Conservation (phyloP, 2,113 vertebrate genomes). For the Sceloporus tristichus region DNA sequence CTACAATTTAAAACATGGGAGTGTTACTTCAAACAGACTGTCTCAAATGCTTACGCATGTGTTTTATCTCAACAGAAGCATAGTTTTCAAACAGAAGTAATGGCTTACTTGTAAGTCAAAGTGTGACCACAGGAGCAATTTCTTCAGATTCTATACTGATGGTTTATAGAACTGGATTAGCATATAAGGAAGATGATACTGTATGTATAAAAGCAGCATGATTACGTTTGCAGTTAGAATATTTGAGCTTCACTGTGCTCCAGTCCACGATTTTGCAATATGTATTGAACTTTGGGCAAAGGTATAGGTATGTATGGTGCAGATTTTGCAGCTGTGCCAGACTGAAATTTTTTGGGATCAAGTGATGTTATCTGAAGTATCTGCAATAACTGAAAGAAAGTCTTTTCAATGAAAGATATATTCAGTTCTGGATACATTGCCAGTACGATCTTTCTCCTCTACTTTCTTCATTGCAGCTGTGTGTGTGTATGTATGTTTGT, state of each 20-base stretch:
- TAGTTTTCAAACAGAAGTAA: background rate
- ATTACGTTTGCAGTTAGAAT: background rate
- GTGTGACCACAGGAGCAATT: background rate
- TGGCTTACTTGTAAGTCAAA: background rate
- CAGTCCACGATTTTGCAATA: background rate
- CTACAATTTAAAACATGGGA: slow-evolving; percentile 16
- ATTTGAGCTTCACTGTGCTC: background rate
- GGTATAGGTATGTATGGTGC: background rate
- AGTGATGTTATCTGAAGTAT: background rate
- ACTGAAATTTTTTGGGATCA: background rate
- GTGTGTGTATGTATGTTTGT: no score
- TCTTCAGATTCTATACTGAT: background rate
- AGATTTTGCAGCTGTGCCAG: background rate
- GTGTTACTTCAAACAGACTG: slow-evolving; percentile 27
- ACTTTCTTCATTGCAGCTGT: background rate
- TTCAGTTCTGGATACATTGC: background rate
- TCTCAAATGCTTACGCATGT: background rate
- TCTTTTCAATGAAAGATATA: background rate
- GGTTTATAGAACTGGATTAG: background rate
- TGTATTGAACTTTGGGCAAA: background rate
- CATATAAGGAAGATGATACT: background rate
- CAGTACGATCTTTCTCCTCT: background rate
- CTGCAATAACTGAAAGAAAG: background rate
- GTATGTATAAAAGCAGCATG: background rate
- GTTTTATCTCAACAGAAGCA: slow-evolving; percentile 7